Evolutionary conservation across 2,888 invertebrate genomes (phyloP), one percentile per base, ranked within the genome.

Genomic region (Caenorhabditis virilis): DNA sequence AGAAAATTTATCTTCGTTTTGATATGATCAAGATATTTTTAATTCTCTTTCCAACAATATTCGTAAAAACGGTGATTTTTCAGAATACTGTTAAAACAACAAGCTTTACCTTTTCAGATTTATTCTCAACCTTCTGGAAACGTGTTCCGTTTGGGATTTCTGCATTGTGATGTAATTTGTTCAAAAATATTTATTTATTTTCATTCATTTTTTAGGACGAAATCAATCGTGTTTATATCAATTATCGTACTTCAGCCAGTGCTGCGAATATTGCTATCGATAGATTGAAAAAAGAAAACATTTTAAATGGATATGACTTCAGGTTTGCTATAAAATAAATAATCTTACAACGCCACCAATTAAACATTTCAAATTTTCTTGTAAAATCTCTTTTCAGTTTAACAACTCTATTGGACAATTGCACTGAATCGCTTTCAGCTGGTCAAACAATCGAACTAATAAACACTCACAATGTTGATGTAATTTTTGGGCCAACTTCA

Each of bases 401-500:
- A 41, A 58, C 65, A 0, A 35, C 57, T 0, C 43, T 42, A 0
- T 65, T 54, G 35, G 74, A 72, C 48, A 65, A 80, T 42, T 79
- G 79, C 35, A 52, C 65, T 16, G 73, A 77, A 48, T 46, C 68
- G 0, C 20, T 36, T 2, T 71, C 76, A 0, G 77, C 73, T 23
- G 76, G 77, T 16, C 61, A 41, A 30, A 55, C 72, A 0, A 61
- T 63, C 5, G 52, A 64, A 4, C 30, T 73, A 41, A 63, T 71
- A 25, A 54, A 61, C 9, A 63, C 65, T 2, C 43, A 65, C 35
- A 39, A 66, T 16, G 72, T 76, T 1, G 77, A 77, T 43, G 74
- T 71, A 6, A 65, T 78, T 35, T 58, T 78, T 16, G 78, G 78
- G 7, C 78, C 78, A 1, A 70, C 72, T 11, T 75, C 74, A 52